phyloP scores from a whole-genome alignment of 2,113 vertebrate genomes.

The Diadophis punctatus region DNA sequence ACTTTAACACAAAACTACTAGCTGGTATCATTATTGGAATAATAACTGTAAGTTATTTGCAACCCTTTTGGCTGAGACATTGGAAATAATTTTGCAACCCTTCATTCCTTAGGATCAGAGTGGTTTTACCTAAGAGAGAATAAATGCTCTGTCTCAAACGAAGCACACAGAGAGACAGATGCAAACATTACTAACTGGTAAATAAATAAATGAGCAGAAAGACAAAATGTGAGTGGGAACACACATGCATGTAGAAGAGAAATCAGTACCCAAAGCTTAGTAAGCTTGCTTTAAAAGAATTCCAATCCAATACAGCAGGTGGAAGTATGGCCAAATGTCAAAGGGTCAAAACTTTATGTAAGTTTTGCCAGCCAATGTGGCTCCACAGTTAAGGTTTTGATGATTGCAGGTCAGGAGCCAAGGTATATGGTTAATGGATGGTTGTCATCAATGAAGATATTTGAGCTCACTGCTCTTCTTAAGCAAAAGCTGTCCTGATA shows the following conservation, averaged over 20 bases:
- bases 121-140: background rate
- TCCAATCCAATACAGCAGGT: background rate
- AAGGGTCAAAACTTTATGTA: background rate
- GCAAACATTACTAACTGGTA: background rate
- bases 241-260: background rate
- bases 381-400: background rate
- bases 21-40: background rate
- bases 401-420: background rate
- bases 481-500: background rate
- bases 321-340: background rate
- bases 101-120: background rate
- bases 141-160: background rate
- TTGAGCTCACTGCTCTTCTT: background rate
- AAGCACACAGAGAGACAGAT: background rate
- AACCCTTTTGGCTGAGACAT: background rate
- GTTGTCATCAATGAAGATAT: background rate
- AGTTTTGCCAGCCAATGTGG: background rate
- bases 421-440: background rate
- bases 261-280: background rate
- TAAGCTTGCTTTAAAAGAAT: background rate
- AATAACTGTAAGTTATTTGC: background rate
- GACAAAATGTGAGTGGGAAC: background rate
- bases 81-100: background rate
- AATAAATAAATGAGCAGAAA: background rate
- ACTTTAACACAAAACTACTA: background rate